Evolutionary conservation across 2,113 vertebrate genomes (phyloP), one percentile per base, ranked within the genome.

Genomic region (Micronycteris hirsuta): DNA sequence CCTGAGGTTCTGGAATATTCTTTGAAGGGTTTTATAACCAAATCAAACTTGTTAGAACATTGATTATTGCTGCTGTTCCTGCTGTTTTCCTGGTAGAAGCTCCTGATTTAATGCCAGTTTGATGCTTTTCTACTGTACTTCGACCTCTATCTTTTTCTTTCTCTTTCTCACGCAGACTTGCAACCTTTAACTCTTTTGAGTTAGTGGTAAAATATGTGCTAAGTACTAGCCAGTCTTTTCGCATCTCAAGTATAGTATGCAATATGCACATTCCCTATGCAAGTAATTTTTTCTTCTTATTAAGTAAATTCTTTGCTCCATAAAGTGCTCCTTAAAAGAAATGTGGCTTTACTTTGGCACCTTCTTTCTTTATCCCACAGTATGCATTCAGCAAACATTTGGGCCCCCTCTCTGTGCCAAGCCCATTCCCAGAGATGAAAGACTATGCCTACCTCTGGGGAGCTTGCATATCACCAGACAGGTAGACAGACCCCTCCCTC

Each of bases 1-100:
- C 49, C 58, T 20, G 28, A 92, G 22, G 12, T 76, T 95, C 87
- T 96, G 58, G 67, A 89, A 56, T 96, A 94, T 78, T 84, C 68
- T 81, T 86, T 54, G 49, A 95, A 73, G 65, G 52, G 47, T 76
- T 91, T 85, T 47, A 86, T 88, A 85, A 68, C 16, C 20, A 94
- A 82, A 74, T 87, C 4, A 17, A 67, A 19, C 45, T 84, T 67
- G 24, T 83, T 70, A 80, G 54, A 89, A 58, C n/a, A 4, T 20
- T 74, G 54, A n/a, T 36, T 82, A 11, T 56, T 89, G 68, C 38
- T 91, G 15, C 19, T 26, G 2, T 47, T 82, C 2, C n/a, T 82
- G 8, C n/a, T 68, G 36, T 89, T 89, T 83, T 54, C 45, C 33
- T 67, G 20, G 22, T 26, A 73, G 45, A 92, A 36, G 33, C 15